Conservation (phyloP, 2,888 invertebrate genomes). For the Trichopoda pennipes region DNA sequence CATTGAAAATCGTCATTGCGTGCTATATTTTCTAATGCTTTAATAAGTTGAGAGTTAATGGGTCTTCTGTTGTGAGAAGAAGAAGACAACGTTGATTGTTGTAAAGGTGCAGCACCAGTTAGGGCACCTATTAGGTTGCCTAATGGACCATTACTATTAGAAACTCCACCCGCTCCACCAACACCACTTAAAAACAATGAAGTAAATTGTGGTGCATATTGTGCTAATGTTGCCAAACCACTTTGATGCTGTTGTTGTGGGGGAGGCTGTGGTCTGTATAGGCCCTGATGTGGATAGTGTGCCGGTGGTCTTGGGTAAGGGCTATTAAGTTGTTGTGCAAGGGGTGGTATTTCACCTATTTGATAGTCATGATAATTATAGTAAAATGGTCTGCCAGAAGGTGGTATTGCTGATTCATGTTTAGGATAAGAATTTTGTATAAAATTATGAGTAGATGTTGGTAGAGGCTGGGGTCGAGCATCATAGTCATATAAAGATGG, state of each 20-base stretch:
- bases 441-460: slow-evolving; percentile 62
- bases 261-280: slow-evolving; percentile 70
- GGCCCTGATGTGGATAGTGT: slow-evolving; percentile 58
- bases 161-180: slow-evolving; percentile 59
- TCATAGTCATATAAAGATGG: slow-evolving; percentile 52
- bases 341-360: slow-evolving; percentile 76
- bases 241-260: slow-evolving; percentile 51
- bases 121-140: slow-evolving; percentile 78
- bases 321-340: slow-evolving; percentile 71
- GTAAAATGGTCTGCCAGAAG: slow-evolving; percentile 46
- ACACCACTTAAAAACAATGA: slow-evolving; percentile 75
- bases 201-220: slow-evolving; percentile 80
- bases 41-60: slow-evolving; percentile 79
- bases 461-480: slow-evolving; percentile 50
- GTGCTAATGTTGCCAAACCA: slow-evolving; percentile 75
- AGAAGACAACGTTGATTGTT: slow-evolving; percentile 33
- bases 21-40: slow-evolving; percentile 84
- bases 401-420: slow-evolving; percentile 33
- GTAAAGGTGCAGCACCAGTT: slow-evolving; percentile 68
- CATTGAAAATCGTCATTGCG: slow-evolving; percentile 89
- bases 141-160: slow-evolving; percentile 72
- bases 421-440: slow-evolving; percentile 36
- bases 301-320: slow-evolving; percentile 65
- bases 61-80: slow-evolving; percentile 71
- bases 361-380: slow-evolving; percentile 77